Percentiles rank a stretch among this genome's conserved stretches.
phyloP scores from a whole-genome alignment of 2,888 invertebrate genomes.

The Zootermopsis nevadensis region DNA sequence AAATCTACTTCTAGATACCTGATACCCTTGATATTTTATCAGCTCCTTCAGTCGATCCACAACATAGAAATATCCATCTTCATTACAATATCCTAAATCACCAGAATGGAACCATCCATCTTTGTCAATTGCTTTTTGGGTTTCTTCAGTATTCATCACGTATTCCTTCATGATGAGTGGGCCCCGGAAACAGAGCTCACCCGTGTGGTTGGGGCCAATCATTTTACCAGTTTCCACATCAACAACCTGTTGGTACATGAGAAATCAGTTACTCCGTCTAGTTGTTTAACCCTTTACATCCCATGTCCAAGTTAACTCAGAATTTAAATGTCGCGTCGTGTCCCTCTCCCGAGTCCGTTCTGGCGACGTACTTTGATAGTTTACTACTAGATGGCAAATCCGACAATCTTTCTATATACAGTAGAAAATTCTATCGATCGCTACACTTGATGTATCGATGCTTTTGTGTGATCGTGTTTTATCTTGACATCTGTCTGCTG shows the following conservation, averaged over 20 bases:
- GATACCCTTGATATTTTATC: constrained; percentile 89
- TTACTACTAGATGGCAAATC: too few species aligned
- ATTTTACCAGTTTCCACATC: constrained; percentile 47
- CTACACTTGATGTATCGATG: too few species aligned
- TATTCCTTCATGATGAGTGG: constrained; percentile 88
- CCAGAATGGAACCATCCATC: constrained; percentile 85
- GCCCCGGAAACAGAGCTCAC: constrained; percentile 88
- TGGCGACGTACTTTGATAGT: too few species aligned
- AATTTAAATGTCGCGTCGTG: too few species aligned
- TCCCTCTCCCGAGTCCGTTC: too few species aligned
- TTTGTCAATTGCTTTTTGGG: constrained; percentile 71
- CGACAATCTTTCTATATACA: too few species aligned
- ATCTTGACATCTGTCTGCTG: too few species aligned
- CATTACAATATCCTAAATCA: constrained; percentile 85
- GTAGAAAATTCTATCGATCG: too few species aligned
- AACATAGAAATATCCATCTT: constrained; percentile 80
- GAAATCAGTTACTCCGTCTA: neutral
- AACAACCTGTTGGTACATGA: neutral
- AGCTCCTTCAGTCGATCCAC: constrained; percentile 90
- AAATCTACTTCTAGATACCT: constrained; percentile 59
- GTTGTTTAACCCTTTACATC: too few species aligned
- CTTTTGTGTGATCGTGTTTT: too few species aligned
- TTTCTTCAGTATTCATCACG: constrained; percentile 75
- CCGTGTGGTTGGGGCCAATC: constrained; percentile 68
- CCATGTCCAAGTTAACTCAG: too few species aligned